phyloP scores from a whole-genome alignment of 2,113 vertebrate species.

The Nothobranchius kuhntae region DNA sequence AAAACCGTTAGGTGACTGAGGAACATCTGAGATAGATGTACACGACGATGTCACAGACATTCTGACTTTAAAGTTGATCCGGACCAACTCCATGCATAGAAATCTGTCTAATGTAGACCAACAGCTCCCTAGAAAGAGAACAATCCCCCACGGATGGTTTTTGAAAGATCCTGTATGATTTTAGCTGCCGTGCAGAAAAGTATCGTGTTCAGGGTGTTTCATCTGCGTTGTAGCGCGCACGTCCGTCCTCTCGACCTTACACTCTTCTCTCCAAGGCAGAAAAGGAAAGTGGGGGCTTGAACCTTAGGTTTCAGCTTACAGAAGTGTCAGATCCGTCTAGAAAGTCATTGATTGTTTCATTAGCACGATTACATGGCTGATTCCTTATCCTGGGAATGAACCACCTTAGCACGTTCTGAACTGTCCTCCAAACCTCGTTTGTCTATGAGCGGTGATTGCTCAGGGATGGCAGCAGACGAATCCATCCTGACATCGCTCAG shows the following conservation, averaged over 20 bases:
- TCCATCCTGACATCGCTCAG: slow-evolving; percentile 70
- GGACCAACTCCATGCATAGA: neutral
- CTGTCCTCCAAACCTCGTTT: slow-evolving; percentile 3
- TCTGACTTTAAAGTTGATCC: slow-evolving; percentile 28
- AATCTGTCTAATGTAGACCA: neutral
- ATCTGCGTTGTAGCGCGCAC: slow-evolving; percentile 13
- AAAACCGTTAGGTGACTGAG: neutral
- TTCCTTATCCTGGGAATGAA: slow-evolving; percentile 67
- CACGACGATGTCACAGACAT: slow-evolving; percentile 2
- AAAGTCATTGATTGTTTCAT: neutral
- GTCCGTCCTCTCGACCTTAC: slow-evolving; percentile 7
- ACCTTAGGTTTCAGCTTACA: neutral
- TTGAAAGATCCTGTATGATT: neutral
- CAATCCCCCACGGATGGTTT: neutral
- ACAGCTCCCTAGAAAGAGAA: neutral
- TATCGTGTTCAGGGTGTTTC: neutral
- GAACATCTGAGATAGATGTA: neutral
- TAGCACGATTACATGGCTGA: slow-evolving; percentile 76
- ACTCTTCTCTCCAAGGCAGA: slow-evolving; percentile 1
- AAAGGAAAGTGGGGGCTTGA: neutral
- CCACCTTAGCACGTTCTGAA: neutral
- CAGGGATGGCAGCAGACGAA: slow-evolving; percentile 27
- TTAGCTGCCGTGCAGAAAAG: neutral
- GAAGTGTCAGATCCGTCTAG: slow-evolving; percentile 8
- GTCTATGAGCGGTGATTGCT: slow-evolving; percentile 78